Evolutionary conservation across 2,113 vertebrate genomes (phyloP).

Genomic region (Sorex fumeus): DNA sequence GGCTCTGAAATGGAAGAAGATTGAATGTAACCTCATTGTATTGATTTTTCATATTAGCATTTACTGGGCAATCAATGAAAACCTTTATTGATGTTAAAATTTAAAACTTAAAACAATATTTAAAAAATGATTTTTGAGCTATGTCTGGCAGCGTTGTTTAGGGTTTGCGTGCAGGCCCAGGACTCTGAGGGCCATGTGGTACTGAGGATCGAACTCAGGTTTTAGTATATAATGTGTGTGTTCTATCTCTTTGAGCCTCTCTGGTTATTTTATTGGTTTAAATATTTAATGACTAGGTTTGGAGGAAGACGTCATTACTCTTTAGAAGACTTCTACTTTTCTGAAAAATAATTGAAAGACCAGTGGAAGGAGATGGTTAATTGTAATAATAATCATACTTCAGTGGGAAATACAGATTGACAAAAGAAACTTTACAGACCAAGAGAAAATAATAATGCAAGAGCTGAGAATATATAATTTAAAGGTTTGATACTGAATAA

Average conservation of each 20-base stretch:
- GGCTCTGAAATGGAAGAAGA: not conserved
- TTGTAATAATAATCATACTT: slow-evolving; percentile 32
- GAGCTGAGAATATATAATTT: slow-evolving; percentile 28
- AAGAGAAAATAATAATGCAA: not conserved
- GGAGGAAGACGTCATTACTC: not conserved
- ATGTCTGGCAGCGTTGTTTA: too few species aligned
- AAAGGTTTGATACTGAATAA: not conserved
- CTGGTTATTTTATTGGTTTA: too few species aligned
- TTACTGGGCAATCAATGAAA: not conserved
- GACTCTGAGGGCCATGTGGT: too few species aligned
- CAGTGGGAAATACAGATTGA: slow-evolving; percentile 49
- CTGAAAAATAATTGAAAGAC: slow-evolving; percentile 18
- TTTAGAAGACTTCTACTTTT: slow-evolving; percentile 19
- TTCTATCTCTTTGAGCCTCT: too few species aligned
- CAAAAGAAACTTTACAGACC: slow-evolving; percentile 23
- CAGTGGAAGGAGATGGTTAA: slow-evolving; percentile 41
- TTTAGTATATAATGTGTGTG: too few species aligned
- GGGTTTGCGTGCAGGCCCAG: too few species aligned
- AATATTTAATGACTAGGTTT: not conserved
- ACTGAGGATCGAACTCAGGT: too few species aligned
- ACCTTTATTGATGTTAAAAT: not conserved
- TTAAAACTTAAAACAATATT: too few species aligned
- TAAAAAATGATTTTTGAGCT: too few species aligned
- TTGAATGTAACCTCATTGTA: too few species aligned
- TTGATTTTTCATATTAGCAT: too few species aligned